Evolutionary conservation across 2,888 invertebrate species (phyloP), one percentile per base, ranked within the genome.

Genomic region (Phortica okadai): DNA sequence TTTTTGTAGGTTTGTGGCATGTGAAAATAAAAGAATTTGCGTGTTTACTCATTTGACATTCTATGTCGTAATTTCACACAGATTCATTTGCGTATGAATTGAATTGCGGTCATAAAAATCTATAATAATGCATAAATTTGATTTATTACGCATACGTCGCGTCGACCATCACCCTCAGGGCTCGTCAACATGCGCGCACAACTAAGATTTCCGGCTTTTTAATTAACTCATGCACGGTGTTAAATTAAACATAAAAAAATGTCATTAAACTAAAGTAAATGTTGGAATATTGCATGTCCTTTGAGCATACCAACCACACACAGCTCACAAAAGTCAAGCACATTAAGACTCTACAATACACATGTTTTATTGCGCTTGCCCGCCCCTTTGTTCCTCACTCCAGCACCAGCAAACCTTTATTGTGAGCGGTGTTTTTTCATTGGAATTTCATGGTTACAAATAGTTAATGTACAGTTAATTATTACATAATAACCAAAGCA

Each of bases 391-490:
- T 74, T 59, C 73, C 70, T 14, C 7, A 11, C 58, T 21, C n/a
- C 33, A 50, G 42, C 67, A 54, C 33, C 14, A 16, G 64, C 66
- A 45, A 50, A 54, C 33, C 75, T 56, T 76, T 6, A 42, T 14
- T 66, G n/a, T 11, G 41, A 11, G 4, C 66, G 41, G 14, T n/a
- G 14, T 41, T 66, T 66, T 66, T 14, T 41, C 66, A 25, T 14
- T 54, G 86, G 80, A 85, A 85, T 85, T 85, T 88, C 87, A 88
- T 88, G 85, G 88, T 81, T 85, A 85, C 88, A 85, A 85, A 85
- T 85, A 85, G 86, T 87, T 85, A 88, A 88, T 85, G 85, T 88
- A 80, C 79, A 88, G 87, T 83, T 85, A 88, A 85, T 85, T 85
- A 85, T 85, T 85, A 88, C 87, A 85, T 88, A 85, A 88, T 85